Base-by-base conservation (phyloP, 2,888 invertebrate species). In the Gymnoscelis rufifasciata region DNA sequence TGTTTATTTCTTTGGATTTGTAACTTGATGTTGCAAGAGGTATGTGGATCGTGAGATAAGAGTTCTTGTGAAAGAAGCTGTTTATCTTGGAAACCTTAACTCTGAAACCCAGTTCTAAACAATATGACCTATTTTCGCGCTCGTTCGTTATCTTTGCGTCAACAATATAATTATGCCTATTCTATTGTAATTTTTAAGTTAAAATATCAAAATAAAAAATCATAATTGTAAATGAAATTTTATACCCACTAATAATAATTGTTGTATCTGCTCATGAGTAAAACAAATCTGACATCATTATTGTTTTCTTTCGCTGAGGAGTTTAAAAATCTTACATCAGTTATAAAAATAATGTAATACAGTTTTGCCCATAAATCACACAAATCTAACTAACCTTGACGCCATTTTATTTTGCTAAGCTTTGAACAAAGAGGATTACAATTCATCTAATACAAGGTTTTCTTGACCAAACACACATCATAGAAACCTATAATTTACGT, bases 1-100 rank as follows among this genome's bases (percentile, higher is more conserved):
- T 43, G 47, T 43, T 46, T 36, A 28, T 40, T 26, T 31, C 40
- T 37, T 30, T 28, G 38, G 40, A 33, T 29, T 39, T 40, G 38
- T 38, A 19, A 24, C 6, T 35, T 15, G 35, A 31, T 35, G 38
- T 49, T 38, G 41, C 37, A 43, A 48, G 47, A 26, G 36, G 28
- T 10, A 13, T 37, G 37, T 28, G 19, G 36, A 40, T 43, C 37
- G 28, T 38, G 44, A 41, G 49, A 49, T 49, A 44, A 49, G 41
- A 44, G 3, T 39, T 43, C 43, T 57, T 50, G 51, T 39, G 53
- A 58, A 57, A 52, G 37, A 56, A 49, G 44, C 43, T 43, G 30
- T 36, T 49, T 51, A 51, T 54, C 49, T 44, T 37, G 13, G 15
- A 44, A 54, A 49, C 43, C 44, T 51, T 48, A 43, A 36, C 46